These are phyloP conservation scores for Lumbricus terrestris DNA, from an alignment of 2,888 invertebrate species.

Conservation along the genomic window DNA sequence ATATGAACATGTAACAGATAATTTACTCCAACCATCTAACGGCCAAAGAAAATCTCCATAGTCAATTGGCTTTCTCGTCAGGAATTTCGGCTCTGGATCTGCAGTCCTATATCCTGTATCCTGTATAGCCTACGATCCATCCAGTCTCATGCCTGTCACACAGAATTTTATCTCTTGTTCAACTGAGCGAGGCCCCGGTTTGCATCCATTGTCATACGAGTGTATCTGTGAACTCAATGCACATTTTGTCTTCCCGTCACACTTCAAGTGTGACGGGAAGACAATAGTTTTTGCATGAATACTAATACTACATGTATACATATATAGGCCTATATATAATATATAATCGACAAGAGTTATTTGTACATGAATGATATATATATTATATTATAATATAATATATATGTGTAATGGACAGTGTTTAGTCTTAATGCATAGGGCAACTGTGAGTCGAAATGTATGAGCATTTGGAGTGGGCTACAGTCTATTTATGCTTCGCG, in stretches of 20 bases:
- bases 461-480: not conserved
- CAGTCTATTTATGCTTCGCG: not conserved
- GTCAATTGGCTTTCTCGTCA: not conserved
- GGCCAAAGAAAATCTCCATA: not conserved
- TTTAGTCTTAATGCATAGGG: no score
- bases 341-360: no score
- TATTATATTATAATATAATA: no score
- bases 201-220: not conserved
- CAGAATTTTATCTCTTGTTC: not conserved
- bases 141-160: not conserved
- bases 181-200: not conserved
- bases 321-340: no score
- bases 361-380: no score
- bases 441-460: not conserved
- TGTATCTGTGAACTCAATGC: not conserved
- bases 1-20: no score
- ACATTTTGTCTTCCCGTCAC: not conserved
- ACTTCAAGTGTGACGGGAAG: not conserved
- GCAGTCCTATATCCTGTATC: no score
- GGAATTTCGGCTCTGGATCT: not conserved
- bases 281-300: no score
- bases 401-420: not conserved
- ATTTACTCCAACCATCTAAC: no score
- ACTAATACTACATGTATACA: no score
- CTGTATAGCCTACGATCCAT: no score